These are phyloP conservation scores for Galeopterus variegatus DNA, from an alignment of 2,113 vertebrate species.

Conservation along the genomic window DNA sequence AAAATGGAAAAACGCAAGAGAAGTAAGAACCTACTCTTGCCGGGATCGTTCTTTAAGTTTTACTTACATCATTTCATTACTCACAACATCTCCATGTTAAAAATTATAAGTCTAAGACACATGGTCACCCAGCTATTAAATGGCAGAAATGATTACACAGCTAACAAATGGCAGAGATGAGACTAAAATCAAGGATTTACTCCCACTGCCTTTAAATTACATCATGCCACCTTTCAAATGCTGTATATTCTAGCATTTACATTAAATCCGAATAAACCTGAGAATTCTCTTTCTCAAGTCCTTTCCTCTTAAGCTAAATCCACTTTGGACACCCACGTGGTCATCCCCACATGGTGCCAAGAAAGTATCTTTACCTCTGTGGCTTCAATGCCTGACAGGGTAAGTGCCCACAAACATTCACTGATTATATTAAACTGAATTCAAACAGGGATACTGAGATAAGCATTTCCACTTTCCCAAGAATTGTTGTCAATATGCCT, in stretches of 20 bases:
- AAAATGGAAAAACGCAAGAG: neutral
- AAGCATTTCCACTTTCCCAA: neutral
- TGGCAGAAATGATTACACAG: neutral
- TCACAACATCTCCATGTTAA: neutral
- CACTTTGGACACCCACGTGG: fast-evolving
- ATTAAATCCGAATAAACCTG: neutral
- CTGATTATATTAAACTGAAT: neutral
- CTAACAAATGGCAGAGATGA: neutral
- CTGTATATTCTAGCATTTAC: neutral
- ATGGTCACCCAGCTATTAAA: neutral
- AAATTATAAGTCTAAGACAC: neutral
- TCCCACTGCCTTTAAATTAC: neutral
- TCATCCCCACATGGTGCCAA: fast-evolving
- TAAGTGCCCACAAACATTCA: neutral
- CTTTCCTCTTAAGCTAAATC: neutral
- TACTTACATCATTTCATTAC: neutral
- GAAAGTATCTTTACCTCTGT: neutral
- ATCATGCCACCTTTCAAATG: neutral
- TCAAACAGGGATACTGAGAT: neutral
- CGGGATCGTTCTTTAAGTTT: neutral
- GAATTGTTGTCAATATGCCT: neutral
- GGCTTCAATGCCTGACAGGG: neutral
- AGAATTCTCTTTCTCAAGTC: neutral
- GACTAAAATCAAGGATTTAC: neutral
- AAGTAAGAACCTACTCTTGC: neutral